A percentile compares a stretch with the other conserved stretches of the same genome.
phyloP scores from a whole-genome alignment of 2,113 vertebrate species.

The Lontra canadensis region DNA sequence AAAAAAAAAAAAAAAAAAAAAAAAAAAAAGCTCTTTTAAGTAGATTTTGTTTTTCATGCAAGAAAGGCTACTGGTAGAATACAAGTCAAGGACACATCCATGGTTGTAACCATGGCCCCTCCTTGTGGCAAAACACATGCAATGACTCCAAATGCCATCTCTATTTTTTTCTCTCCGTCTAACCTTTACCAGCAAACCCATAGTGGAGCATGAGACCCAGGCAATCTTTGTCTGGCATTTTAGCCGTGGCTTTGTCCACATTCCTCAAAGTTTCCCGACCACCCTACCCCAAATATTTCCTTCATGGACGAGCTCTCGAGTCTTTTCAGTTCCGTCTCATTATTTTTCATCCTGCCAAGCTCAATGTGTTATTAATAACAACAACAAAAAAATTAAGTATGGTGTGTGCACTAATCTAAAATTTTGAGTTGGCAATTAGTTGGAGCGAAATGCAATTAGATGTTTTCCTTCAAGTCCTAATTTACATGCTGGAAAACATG shows the following conservation, averaged over 20 bases:
- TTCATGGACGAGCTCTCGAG: not conserved
- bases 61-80: constrained; percentile 71
- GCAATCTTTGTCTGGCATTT: constrained; percentile 65
- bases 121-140: constrained; percentile 83
- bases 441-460: constrained; percentile 79
- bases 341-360: constrained; percentile 60
- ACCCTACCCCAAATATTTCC: constrained; percentile 25
- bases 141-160: constrained; percentile 54
- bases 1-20: no score
- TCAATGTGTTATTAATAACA: constrained; percentile 71
- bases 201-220: not conserved
- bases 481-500: constrained; percentile 79
- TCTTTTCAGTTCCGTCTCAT: constrained; percentile 56
- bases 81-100: constrained; percentile 78
- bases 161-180: constrained; percentile 14
- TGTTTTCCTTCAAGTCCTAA: constrained; percentile 80
- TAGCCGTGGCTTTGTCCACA: not conserved
- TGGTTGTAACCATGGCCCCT: constrained; percentile 86
- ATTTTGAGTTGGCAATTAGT: constrained; percentile 81
- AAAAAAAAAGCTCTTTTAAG: constrained; percentile 71
- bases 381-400: constrained; percentile 68
- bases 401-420: constrained; percentile 76
- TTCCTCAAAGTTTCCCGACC: constrained; percentile 50
- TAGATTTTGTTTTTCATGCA: constrained; percentile 74
- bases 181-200: constrained; percentile 48